Conservation (phyloP, 2,113 vertebrate species). For the Sorex araneus region DNA sequence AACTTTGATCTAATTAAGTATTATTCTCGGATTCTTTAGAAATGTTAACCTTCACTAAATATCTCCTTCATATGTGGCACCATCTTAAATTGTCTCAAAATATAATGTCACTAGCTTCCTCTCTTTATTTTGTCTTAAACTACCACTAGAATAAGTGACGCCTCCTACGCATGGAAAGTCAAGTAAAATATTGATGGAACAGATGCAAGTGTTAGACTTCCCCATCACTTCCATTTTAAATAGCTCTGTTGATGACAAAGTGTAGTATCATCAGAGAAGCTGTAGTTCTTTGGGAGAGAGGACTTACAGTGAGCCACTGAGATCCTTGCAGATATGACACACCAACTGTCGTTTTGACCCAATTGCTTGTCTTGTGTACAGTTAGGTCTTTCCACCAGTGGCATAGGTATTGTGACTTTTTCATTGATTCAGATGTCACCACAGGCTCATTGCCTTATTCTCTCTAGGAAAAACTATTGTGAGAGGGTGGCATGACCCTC, state of each 20-base stretch:
- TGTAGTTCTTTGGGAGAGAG: neutral
- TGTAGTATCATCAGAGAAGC: neutral
- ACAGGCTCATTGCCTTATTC: neutral
- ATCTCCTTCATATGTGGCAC: neutral
- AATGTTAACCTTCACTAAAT: neutral
- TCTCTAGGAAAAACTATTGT: neutral
- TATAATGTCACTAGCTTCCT: neutral
- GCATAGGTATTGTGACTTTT: constrained; percentile 20
- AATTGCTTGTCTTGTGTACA: neutral
- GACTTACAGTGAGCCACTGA: neutral
- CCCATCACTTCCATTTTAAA: neutral
- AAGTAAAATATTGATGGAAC: neutral
- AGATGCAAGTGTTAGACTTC: neutral
- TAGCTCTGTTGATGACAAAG: neutral
- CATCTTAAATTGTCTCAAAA: neutral
- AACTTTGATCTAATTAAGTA: neutral
- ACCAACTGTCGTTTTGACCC: constrained; percentile 18
- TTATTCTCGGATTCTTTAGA: neutral
- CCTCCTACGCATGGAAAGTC: neutral
- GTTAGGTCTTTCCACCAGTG: neutral
- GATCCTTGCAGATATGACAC: constrained; percentile 11
- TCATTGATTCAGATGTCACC: neutral
- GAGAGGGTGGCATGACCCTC: neutral
- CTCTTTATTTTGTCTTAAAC: constrained; percentile 31
- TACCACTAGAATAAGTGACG: neutral